Base-by-base conservation (phyloP, 1,140 invertebrate genomes). In the Drosophila grimshawi region DNA sequence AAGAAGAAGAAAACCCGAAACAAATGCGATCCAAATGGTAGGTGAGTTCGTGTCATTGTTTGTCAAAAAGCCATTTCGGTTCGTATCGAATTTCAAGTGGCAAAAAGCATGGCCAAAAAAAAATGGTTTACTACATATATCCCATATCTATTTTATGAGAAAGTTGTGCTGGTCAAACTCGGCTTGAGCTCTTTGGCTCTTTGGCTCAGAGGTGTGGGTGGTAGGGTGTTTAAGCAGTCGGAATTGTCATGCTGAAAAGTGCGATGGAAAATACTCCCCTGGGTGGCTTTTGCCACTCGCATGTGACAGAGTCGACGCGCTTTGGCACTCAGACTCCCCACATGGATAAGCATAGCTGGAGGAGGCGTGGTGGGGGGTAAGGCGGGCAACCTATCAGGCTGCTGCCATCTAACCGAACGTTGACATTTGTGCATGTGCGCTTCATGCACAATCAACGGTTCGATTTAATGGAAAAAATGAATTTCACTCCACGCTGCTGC, bases 391-490 rank as follows among this genome's bases (percentile, higher is more conserved):
- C 86, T 89, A 89, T 89, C 82, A 72, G 55, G 62, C 66, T 66
- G 64, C 68, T 73, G 64, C 72, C 85, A 89, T 85, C 78, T 89
- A 89, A 89, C 85, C 85, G 75, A 82, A 74, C 85, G 72, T 76
- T 89, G 85, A 89, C 85, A 89, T 89, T 89, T 89, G 85, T 70
- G 85, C 85, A 75, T 81, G 79, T 70, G 70, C 74, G 73, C 82
- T 86, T 86, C 82, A 89, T 88, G 80, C 85, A 88, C 85, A 88
- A 88, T 88, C 85, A 72, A 72, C 70, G 85, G 71, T 76, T 89
- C 85, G 85, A 89, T 89, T 89, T 89, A 89, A 89, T 89, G 85
- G 85, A 89, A 89, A 88, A 89, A 89, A 89, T 89, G 85, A 78
- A 89, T 89, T 89, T 81, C 75, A 78, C 81, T 89, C 71, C 51